Percentiles rank a stretch among this genome's conserved stretches.
Evolutionary conservation across 2,888 invertebrate species (phyloP).

Genomic region (Lucinisca nassula): DNA sequence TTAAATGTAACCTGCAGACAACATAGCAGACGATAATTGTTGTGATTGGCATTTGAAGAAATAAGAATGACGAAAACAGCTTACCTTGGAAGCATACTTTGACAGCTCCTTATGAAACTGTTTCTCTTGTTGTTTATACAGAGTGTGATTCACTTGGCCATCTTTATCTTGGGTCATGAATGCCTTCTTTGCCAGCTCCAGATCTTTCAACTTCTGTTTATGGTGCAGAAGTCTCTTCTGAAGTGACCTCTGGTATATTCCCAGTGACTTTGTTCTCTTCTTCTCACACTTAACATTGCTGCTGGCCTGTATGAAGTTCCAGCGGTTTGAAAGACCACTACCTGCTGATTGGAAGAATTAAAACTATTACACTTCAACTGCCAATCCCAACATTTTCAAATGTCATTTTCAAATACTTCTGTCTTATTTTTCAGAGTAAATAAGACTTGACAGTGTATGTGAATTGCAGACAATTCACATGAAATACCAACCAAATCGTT

Average conservation of each 20-base stretch:
- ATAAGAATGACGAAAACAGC: too few relatives aligned
- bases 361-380: too few relatives aligned
- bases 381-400: too few relatives aligned
- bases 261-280: constrained; percentile 71
- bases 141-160: constrained; percentile 61
- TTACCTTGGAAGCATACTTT: constrained; percentile 90
- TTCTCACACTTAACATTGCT: constrained; percentile 70
- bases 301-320: constrained; percentile 94
- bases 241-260: constrained; percentile 88
- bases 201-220: constrained; percentile 91
- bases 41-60: too few relatives aligned
- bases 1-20: too few relatives aligned
- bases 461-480: too few relatives aligned
- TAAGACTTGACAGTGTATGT: too few relatives aligned
- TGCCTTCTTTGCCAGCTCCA: constrained; percentile 90
- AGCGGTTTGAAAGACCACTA: constrained; percentile 90
- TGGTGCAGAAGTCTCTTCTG: constrained; percentile 93
- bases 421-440: too few relatives aligned
- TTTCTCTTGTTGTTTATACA: constrained; percentile 90
- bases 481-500: too few relatives aligned
- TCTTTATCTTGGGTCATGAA: constrained; percentile 71
- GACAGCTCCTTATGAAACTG: constrained; percentile 90
- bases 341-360: constrained; percentile 51
- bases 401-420: too few relatives aligned
- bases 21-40: too few relatives aligned